Conservation (phyloP, 2,888 invertebrate genomes). For the Perizoma affinitatum region DNA sequence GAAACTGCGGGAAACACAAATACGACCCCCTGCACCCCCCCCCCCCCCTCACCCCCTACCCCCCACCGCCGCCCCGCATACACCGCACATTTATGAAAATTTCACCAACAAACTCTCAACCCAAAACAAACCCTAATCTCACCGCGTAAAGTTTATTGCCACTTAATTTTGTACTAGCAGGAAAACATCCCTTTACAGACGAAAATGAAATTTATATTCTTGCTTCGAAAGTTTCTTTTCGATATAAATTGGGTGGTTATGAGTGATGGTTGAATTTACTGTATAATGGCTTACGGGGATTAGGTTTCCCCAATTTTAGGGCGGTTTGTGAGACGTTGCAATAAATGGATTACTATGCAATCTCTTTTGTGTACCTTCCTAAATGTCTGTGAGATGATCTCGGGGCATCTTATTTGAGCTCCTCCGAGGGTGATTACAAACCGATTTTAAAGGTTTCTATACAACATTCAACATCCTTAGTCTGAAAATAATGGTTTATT, state of each 20-base stretch:
- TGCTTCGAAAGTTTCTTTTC: slow-evolving; percentile 56
- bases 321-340: slow-evolving; percentile 68
- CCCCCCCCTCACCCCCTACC: slow-evolving; percentile 29
- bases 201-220: slow-evolving; percentile 61
- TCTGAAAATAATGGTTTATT: too few species aligned
- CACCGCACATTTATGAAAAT: slow-evolving; percentile 76
- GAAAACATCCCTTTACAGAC: slow-evolving; percentile 54
- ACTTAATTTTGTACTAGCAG: slow-evolving; percentile 59
- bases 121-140: slow-evolving; percentile 71
- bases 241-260: slow-evolving; percentile 47
- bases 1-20: slow-evolving; percentile 72
- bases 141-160: slow-evolving; percentile 67
- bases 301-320: slow-evolving; percentile 76
- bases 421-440: slow-evolving; percentile 17
- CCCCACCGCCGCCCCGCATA: slow-evolving; percentile 35
- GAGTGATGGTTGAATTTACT: slow-evolving; percentile 71
- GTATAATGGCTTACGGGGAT: slow-evolving; percentile 79
- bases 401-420: slow-evolving; percentile 35
- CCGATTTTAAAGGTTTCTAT: neutral
- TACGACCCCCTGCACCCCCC: slow-evolving; percentile 50
- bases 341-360: slow-evolving; percentile 79
- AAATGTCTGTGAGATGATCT: slow-evolving; percentile 30
- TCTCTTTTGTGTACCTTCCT: slow-evolving; percentile 49
- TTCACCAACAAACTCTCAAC: slow-evolving; percentile 75
- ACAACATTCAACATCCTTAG: neutral